Evolutionary conservation across 92 coral and sea anemone species (phyloP), one percentile per base, ranked within the genome.

Genomic region (Nematostella vectensis): DNA sequence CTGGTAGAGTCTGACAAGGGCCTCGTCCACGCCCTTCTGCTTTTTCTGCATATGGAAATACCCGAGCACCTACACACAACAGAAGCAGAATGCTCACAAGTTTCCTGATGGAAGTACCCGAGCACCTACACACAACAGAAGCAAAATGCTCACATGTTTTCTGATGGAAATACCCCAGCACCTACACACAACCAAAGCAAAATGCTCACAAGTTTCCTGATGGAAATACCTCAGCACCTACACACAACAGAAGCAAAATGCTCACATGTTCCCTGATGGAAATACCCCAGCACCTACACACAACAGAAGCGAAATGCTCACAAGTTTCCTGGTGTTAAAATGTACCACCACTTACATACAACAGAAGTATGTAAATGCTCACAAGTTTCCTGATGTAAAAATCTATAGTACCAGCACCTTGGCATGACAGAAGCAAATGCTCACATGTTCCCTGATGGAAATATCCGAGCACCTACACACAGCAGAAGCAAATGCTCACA

Each of bases 11-110:
- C 85, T 77, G 9, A 74, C 72, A 21, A 89, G 80, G 37, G 79
- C 71, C 56, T 85, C 94, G 63, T 89, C 97, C 40, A 89, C 97
- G 2, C 88, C 95, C 59, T 77, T 81, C 44, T 85, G 97, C 63
- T 78, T 89, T 75, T 89, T 89, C 53, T 89, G 97, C 61, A 85
- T 83, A 68, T 89, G 89, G 49, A 89, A 69, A 53, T 81, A 89
- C 31, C 80, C 77, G 30, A 89, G 49, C 50, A 89, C 81, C 97
- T 89, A 40, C 37, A 57, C 21, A 1, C 27, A 37, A 40, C 21
- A 47, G n/a, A n/a, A n/a, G n/a, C n/a, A n/a, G n/a, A n/a, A n/a
- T n/a, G 18, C 4, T 10, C 15, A 25, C 27, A 9, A 26, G 27
- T 1, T 31, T 40, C 29, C 18, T 28, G 25, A 68, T 89, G 89